Base-by-base conservation (phyloP, 2,888 invertebrate species). In the Sceliomorpha sp. region DNA sequence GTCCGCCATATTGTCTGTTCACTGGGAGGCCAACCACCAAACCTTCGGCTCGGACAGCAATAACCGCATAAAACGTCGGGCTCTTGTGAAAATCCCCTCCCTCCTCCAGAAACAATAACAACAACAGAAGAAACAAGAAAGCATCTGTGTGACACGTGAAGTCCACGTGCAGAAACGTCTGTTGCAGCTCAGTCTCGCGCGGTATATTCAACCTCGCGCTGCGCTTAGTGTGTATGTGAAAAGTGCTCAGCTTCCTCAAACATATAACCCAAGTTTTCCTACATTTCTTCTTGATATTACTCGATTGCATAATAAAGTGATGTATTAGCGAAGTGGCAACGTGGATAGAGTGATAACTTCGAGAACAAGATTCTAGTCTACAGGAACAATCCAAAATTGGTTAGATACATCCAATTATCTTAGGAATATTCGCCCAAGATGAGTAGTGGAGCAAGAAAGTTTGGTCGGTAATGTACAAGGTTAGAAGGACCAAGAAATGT, bases 1-100 rank as follows among this genome's bases (percentile, higher is more conserved):
- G 76, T 72, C 76, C 82, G 84, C 84, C 84, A 84, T 84, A 82
- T 84, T 84, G 83, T 72, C 76, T 66, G 73, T 72, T 63, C 69
- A 74, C 70, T 74, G 64, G 55, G 74, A 70, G 73, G 60, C 60
- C 37, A 56, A 13, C 36, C 55, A 50, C 58, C 59, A 14, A 63
- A 48, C 13, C 60, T 37, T 10, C 50, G 32, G 42, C 39, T 60
- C 24, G 62, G 26, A 42, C 47, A 32, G 56, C 53, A 53, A 42
- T 34, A 59, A 34, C 50, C 13, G 60, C 47, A 37, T 26, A 29
- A 37, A 59, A 17, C 13, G 15, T 17, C 27, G 34, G 27, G 12
- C 15, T 47, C 31, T 14, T 40, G 48, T 40, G 31, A 50, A 34
- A 48, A 40, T 51, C n/a, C 27, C 12, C n/a, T 24, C n/a, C 37